Evolutionary conservation across 2,113 vertebrate species (phyloP).

Genomic region (Gnathonemus longibarbis): DNA sequence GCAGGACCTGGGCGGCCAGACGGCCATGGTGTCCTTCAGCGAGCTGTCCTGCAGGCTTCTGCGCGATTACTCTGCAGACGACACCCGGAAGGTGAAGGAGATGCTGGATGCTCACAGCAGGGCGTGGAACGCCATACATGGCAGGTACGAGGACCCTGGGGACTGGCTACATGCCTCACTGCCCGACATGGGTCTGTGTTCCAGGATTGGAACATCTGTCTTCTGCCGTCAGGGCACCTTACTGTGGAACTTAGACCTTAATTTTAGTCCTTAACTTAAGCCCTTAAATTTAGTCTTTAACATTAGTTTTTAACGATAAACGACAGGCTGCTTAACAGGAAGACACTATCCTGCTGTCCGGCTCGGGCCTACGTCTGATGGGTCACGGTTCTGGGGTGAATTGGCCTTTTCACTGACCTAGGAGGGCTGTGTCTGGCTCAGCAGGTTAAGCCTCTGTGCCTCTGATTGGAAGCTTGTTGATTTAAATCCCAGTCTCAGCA

Average conservation of each 20-base stretch:
- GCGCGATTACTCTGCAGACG: constrained; percentile 76
- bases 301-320: background rate
- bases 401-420: background rate
- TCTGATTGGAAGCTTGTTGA: background rate
- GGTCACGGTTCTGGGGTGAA: background rate
- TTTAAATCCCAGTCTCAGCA: background rate
- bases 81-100: constrained; percentile 87
- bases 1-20: constrained; percentile 77
- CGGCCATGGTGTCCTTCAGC: constrained; percentile 69
- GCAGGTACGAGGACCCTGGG: constrained; percentile 65
- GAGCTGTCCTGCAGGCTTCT: constrained; percentile 82
- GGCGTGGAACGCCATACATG: constrained; percentile 70
- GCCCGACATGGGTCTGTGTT: background rate
- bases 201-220: background rate
- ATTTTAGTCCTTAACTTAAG: background rate
- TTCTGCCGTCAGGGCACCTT: background rate
- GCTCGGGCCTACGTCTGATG: background rate
- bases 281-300: background rate
- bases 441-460: background rate
- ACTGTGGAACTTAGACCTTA: background rate
- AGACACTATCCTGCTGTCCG: background rate
- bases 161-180: background rate
- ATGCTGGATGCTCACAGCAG: constrained; percentile 72
- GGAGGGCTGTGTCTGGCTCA: background rate
- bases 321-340: background rate